These are phyloP conservation scores for Listronotus oregonensis DNA, from an alignment of 1,140 invertebrate species.

Conservation along the genomic window DNA sequence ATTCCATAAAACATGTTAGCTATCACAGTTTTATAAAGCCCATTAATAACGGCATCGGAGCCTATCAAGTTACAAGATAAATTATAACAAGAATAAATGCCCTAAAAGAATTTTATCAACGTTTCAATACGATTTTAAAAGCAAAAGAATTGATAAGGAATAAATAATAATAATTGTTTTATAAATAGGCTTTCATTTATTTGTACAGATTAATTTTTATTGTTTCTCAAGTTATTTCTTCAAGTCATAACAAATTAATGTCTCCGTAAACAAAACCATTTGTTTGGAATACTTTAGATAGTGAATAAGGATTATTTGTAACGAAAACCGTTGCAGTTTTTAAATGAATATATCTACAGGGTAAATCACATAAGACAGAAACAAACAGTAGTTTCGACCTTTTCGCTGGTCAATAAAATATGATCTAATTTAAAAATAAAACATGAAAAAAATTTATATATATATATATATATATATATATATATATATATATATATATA, in stretches of 20 bases:
- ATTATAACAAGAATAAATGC: not conserved
- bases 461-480: no score
- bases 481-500: no score
- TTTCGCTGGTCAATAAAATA: no score
- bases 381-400: no score
- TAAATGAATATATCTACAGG: not conserved
- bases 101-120: not conserved
- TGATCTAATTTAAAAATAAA: no score
- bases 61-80: conserved; percentile 5
- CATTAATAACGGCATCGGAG: not conserved
- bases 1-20: no score
- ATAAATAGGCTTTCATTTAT: conserved; percentile 1
- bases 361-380: no score
- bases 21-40: not conserved
- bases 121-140: conserved; percentile 5
- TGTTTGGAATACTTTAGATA: not conserved
- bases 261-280: conserved; percentile 12
- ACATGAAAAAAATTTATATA: no score
- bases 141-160: not conserved
- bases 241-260: conserved; percentile 9
- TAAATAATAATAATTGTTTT: conserved; percentile 9
- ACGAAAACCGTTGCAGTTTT: not conserved
- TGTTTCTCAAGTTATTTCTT: not conserved
- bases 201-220: conserved; percentile 12
- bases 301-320: not conserved